Conservation (phyloP, 1,140 invertebrate genomes). For the Cyclina sinensis region DNA sequence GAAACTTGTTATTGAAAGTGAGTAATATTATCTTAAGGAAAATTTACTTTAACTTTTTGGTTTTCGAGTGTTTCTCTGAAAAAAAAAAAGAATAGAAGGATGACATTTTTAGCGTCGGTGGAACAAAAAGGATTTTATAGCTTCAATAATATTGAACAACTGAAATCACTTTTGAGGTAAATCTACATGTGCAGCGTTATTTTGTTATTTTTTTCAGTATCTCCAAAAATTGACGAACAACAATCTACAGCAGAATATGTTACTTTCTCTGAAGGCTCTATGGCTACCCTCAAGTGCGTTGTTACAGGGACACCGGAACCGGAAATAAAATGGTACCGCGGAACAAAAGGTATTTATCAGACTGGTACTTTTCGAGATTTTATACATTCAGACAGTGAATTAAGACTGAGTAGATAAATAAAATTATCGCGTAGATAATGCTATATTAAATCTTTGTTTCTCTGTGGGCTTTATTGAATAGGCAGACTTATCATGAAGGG, state of each 20-base stretch:
- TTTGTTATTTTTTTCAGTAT: neutral
- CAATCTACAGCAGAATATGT: neutral
- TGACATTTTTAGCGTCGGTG: too few relatives aligned
- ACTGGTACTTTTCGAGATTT: neutral
- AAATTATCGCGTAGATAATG: neutral
- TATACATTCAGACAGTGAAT: neutral
- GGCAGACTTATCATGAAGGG: too few relatives aligned
- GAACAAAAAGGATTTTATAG: too few relatives aligned
- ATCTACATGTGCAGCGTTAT: too few relatives aligned
- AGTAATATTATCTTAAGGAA: neutral
- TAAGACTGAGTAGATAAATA: neutral
- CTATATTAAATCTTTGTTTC: neutral
- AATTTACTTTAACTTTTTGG: too few relatives aligned
- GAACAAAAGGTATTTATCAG: neutral
- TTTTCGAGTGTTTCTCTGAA: too few relatives aligned
- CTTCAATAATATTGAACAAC: too few relatives aligned
- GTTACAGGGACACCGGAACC: conserved; percentile 10
- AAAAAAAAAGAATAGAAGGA: too few relatives aligned
- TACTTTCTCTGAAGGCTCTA: neutral
- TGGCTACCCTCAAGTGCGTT: neutral
- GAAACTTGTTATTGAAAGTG: neutral
- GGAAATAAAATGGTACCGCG: neutral
- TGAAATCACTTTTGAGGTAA: too few relatives aligned
- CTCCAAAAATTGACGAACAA: conserved; percentile 13
- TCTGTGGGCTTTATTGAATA: too few relatives aligned